Evolutionary conservation across 2,888 invertebrate genomes (phyloP).

Genomic region (Microctonus hyperodae): DNA sequence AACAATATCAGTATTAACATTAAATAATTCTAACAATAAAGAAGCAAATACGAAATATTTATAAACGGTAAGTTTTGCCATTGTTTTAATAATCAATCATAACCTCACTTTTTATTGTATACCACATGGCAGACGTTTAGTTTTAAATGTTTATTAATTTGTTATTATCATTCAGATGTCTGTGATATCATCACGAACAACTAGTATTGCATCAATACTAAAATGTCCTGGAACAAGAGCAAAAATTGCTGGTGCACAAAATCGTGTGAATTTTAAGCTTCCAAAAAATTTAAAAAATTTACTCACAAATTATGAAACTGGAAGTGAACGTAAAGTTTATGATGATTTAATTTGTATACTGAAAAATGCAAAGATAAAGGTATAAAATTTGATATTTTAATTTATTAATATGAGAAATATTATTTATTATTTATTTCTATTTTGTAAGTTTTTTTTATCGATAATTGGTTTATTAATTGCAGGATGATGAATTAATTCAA

Average conservation of each 20-base stretch:
- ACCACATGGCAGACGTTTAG: not conserved
- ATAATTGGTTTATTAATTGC: slow-evolving; percentile 37
- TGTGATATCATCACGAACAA: slow-evolving; percentile 55
- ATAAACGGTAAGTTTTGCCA: not conserved
- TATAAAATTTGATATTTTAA: slow-evolving; percentile 37
- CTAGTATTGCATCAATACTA: slow-evolving; percentile 55
- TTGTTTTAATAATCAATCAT: not conserved
- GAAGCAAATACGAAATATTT: not conserved
- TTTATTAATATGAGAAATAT: not conserved
- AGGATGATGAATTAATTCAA: slow-evolving; percentile 69
- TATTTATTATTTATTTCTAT: slow-evolving; percentile 8
- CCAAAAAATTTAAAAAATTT: slow-evolving; percentile 65
- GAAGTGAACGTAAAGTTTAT: slow-evolving; percentile 63
- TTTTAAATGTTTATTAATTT: not conserved
- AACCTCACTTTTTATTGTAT: slow-evolving; percentile 1
- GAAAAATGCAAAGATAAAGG: slow-evolving; percentile 64
- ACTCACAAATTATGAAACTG: slow-evolving; percentile 62
- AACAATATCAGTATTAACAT: not conserved
- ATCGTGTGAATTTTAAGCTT: slow-evolving; percentile 63
- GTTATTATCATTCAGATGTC: slow-evolving; percentile 56
- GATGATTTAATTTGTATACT: slow-evolving; percentile 66
- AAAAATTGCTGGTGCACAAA: slow-evolving; percentile 45
- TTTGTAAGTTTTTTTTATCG: slow-evolving; percentile 14
- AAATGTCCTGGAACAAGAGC: slow-evolving; percentile 52
- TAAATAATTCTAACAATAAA: not conserved